These are phyloP conservation scores for Chondrilla cf. caribensis DNA, from an alignment of 37 sponge, comb jelly and placozoan species.

Conservation along the genomic window DNA sequence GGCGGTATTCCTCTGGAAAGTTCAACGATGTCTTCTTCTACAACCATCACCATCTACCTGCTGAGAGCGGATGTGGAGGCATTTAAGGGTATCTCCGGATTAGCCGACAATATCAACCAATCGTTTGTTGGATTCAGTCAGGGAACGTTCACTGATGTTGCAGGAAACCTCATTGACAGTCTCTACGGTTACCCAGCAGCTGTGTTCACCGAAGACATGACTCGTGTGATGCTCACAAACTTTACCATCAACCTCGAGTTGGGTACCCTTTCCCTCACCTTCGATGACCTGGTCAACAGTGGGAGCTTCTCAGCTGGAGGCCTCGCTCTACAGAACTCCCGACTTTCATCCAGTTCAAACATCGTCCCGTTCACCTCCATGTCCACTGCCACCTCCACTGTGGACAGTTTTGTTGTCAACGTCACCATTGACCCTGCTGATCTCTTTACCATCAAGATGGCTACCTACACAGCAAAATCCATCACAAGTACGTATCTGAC, in stretches of 20 bases:
- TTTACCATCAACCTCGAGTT: conserved; percentile 80
- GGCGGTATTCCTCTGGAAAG: conserved; percentile 53
- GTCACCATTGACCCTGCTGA: conserved; percentile 64
- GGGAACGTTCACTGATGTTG: conserved; percentile 59
- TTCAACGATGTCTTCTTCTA: conserved; percentile 20
- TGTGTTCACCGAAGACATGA: conserved; percentile 32
- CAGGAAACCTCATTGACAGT: conserved; percentile 28
- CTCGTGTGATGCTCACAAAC: conserved; percentile 30
- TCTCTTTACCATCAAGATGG: conserved; percentile 58
- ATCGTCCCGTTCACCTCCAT: conserved; percentile 35
- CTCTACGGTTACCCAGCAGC: conserved; percentile 1
- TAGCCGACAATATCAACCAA: conserved; percentile 52
- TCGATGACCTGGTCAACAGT: conserved; percentile 64
- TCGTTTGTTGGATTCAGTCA: conserved; percentile 49
- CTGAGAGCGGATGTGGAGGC: conserved; percentile 46
- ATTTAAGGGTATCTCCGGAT: conserved; percentile 53
- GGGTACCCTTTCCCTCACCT: conserved; percentile 61
- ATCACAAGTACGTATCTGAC: conserved; percentile 68
- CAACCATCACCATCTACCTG: conserved; percentile 35
- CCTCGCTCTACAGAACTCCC: conserved; percentile 57
- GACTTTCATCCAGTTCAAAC: background rate
- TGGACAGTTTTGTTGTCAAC: conserved; percentile 59
- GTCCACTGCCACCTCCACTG: conserved; percentile 30
- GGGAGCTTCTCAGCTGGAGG: conserved; percentile 66
- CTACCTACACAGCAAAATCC: conserved; percentile 43